Base-by-base conservation (phyloP, 2,113 vertebrate species). In the Andinoacara biseriatus region DNA sequence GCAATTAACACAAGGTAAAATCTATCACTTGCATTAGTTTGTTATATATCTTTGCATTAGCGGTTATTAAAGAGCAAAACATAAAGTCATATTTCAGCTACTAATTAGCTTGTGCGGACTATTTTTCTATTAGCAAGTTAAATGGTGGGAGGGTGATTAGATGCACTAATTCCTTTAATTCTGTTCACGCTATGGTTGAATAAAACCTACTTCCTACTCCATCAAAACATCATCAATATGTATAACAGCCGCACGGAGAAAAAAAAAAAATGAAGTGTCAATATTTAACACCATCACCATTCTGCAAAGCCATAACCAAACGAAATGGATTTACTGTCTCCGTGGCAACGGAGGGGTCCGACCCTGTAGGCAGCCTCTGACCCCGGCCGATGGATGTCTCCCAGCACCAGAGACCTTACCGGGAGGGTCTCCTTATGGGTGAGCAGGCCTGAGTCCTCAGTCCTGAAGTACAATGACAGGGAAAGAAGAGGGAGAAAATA, bases 391-490 rank as follows among this genome's bases (percentile, higher is more conserved):
- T 95, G 94, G 43, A 96, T 91, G 82, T 99, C 97, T 52, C 98
- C 97, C 77, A 99, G 94, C 67, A 98, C 95, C 67, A 99, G 95
- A 86, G 95, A 95, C 59, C 95, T 96, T 22, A 99, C 95, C 0
- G 98, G 98, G 31, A 99, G 95, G 74, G 96, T 97, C 14, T 98
- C 97, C 90, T 98, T 99, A 81, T 98, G 97, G 60, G 97, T 97
- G n/a, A 99, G 95, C 24, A 97, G 89, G 60, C 97, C 97, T 4
- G 97, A 97, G 82, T 99, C 98, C 85, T 97, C 96, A 15, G 95
- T 90, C 98, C 98, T 99, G 90, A 7, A 13, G 33, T 13, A 52
- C 20, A 62, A 46, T 14, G 4, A 43, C 31, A 38, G 14, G 29
- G 20, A 0, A 58, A 33, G 10, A 52, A 29, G 10, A 58, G 17